Base-by-base conservation (phyloP, 2,113 vertebrate genomes). In the Gadus chalcogrammus region DNA sequence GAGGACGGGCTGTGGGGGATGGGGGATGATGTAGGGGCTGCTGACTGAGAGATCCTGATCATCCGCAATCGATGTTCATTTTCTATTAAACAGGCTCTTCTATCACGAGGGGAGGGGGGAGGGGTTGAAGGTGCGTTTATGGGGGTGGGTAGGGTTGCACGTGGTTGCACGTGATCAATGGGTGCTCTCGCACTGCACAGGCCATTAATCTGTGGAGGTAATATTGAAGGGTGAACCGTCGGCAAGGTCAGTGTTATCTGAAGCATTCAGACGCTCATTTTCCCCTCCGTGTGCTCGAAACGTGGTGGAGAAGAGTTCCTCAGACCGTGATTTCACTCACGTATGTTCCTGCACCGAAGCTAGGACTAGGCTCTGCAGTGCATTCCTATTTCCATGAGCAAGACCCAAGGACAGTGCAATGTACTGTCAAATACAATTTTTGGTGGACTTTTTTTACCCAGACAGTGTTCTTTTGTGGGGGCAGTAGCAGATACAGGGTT, bases 161-260 rank as follows among this genome's bases (percentile, higher is more conserved):
- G n/a, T 48, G 42, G 42, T 48, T 48, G 42, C 8, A 48, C 42
- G 42, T 88, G 87, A 90, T 88, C 88, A 86, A 84, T 91, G 86
- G 74, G 59, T 69, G 60, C 60, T 18, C 42, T 62, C 5, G 62
- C 0, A 0, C 74, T 64, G 63, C 84, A 82, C 15, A 59, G 71
- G 78, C 84, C 85, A 90, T 91, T 89, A 86, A 91, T 90, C 85
- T 76, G 82, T 72, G 61, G 76, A 79, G 72, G 70, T 81, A 73
- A 82, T 66, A 73, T 75, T 84, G 76, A 89, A 91, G 88, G 88
- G 88, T 89, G 81, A 89, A 87, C 73, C 78, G n/a, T 69, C 79
- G 13, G 74, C 58, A 77, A 85, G 85, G 85, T 88, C 87, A 90
- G 42, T 76, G 83, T 87, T 90, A 89, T 91, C 86, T 81, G 64